These are phyloP conservation scores for Caerostris extrusa DNA, from an alignment of 1,140 invertebrate genomes.

Conservation along the genomic window DNA sequence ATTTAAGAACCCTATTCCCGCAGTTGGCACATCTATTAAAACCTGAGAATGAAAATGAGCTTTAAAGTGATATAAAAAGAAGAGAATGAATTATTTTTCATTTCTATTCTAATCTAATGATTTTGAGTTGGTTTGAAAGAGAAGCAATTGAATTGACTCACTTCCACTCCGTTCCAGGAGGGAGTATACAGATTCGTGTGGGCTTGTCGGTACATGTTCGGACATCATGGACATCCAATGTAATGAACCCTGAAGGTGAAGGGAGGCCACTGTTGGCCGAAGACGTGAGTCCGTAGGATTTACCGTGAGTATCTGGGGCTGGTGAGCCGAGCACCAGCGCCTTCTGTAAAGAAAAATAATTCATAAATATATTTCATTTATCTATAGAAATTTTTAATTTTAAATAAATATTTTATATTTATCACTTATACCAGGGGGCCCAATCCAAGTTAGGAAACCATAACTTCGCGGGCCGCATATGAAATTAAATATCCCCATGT, in stretches of 20 bases:
- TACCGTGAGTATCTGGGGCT: conserved; percentile 79
- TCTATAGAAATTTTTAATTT: too few species aligned
- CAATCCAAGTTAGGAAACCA: too few species aligned
- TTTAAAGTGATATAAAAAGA: too few species aligned
- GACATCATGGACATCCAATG: conserved; percentile 93
- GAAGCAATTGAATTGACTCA: conserved; percentile 78
- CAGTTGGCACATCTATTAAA: too few species aligned
- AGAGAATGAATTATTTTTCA: too few species aligned
- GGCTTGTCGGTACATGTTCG: conserved; percentile 85
- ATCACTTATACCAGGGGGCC: too few species aligned
- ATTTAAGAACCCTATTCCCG: too few species aligned
- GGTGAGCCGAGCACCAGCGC: conserved; percentile 81
- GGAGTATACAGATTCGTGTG: conserved; percentile 85
- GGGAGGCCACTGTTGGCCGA: conserved; percentile 75
- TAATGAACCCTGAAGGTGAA: conserved; percentile 84
- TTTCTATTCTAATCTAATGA: neutral
- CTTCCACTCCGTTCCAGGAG: conserved; percentile 87
- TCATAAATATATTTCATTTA: neutral
- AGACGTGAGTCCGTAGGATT: conserved; percentile 65
- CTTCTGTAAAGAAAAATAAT: conserved; percentile 80
- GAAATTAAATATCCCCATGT: too few species aligned
- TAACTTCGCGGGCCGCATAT: too few species aligned
- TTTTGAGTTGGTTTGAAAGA: neutral
- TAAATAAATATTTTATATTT: too few species aligned
- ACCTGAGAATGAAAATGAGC: too few species aligned